A percentile compares a stretch with the other conserved stretches of the same genome.
These are phyloP conservation scores for Carassius auratus DNA, from an alignment of 2,113 vertebrate species.

Conservation along the genomic window DNA sequence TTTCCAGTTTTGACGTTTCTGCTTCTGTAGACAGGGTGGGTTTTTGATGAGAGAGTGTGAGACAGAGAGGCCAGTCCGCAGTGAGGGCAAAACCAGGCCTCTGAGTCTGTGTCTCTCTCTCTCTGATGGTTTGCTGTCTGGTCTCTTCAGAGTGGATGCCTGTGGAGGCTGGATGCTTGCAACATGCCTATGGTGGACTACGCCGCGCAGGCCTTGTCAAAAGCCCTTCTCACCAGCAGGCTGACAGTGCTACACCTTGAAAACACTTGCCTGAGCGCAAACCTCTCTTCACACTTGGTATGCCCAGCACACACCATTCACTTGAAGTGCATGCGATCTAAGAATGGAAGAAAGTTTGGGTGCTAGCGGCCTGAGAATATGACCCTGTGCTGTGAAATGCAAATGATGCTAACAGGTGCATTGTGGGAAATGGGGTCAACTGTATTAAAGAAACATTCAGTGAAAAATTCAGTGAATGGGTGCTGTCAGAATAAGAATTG, in stretches of 20 bases:
- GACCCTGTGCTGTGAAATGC: constrained; percentile 21
- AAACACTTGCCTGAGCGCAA: constrained; percentile 73
- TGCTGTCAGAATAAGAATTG: background rate
- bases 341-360: constrained; percentile 22
- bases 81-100: constrained; percentile 51
- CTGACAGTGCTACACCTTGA: constrained; percentile 75
- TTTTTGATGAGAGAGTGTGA: constrained; percentile 51
- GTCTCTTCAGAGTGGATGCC: constrained; percentile 73
- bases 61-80: constrained; percentile 45
- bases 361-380: constrained; percentile 3
- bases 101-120: constrained; percentile 23
- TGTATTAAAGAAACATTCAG: background rate
- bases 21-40: constrained; percentile 43
- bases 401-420: constrained; percentile 9
- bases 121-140: constrained; percentile 43
- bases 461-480: background rate
- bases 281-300: constrained; percentile 77
- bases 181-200: constrained; percentile 71
- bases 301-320: constrained; percentile 28
- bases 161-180: constrained; percentile 73
- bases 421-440: constrained; percentile 22
- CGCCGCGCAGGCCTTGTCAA: constrained; percentile 68
- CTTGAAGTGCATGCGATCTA: constrained; percentile 16
- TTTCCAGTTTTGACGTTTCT: constrained; percentile 53
- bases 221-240: constrained; percentile 72